phyloP scores from a whole-genome alignment of 2,888 invertebrate genomes.

The Machimus atricapillus region DNA sequence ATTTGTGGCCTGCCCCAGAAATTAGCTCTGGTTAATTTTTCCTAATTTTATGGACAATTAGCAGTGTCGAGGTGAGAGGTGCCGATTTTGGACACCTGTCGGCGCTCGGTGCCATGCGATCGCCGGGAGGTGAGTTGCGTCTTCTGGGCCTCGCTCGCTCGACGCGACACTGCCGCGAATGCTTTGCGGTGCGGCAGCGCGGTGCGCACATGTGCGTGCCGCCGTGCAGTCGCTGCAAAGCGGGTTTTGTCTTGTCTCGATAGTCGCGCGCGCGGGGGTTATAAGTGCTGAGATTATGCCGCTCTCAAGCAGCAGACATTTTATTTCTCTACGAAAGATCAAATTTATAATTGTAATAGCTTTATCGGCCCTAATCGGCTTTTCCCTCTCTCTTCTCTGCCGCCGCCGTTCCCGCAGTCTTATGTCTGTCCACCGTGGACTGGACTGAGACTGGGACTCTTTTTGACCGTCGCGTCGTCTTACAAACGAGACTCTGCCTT shows the following conservation, averaged over 20 bases:
- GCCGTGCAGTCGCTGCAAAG: not conserved
- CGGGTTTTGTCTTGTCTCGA: not conserved
- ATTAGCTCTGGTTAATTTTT: constrained; percentile 34
- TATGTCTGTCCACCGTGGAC: not conserved
- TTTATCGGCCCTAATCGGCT: constrained; percentile 44
- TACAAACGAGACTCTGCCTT: not conserved
- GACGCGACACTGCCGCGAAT: not conserved
- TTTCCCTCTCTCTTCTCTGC: not conserved
- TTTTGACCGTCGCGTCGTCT: not conserved
- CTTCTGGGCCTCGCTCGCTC: not conserved
- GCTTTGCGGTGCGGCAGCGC: no score
- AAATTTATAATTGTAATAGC: constrained; percentile 46
- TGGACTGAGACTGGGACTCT: not conserved
- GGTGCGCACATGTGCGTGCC: not conserved
- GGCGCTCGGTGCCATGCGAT: not conserved
- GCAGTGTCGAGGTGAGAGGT: not conserved
- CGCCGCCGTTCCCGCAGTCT: not conserved
- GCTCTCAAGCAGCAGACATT: not conserved
- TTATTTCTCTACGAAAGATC: constrained; percentile 33
- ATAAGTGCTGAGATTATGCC: not conserved
- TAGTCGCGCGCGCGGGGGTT: not conserved
- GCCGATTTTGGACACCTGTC: constrained; percentile 7
- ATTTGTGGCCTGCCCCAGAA: constrained; percentile 20
- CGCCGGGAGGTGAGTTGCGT: not conserved
- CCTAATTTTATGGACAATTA: constrained; percentile 38